Evolutionary conservation across 2,888 invertebrate species (phyloP).

Genomic region (Agriopis marginaria): DNA sequence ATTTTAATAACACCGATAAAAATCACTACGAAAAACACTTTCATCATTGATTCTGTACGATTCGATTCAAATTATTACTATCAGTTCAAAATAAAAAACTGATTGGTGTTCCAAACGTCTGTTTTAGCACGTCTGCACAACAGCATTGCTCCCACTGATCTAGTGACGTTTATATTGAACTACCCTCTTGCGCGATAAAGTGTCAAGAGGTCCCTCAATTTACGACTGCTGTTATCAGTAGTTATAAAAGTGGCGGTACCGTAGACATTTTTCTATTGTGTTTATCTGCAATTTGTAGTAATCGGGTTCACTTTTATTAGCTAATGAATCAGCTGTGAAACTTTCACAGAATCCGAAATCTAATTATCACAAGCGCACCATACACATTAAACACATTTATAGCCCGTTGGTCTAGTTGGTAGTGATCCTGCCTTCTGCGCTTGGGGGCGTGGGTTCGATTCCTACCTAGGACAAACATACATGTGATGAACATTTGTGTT

Average conservation of each 20-base stretch:
- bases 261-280: constrained; percentile 14
- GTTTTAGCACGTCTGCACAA: constrained; percentile 14
- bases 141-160: constrained; percentile 16
- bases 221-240: constrained; percentile 33
- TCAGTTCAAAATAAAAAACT: not conserved
- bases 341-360: no score
- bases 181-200: constrained; percentile 58
- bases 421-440: no score
- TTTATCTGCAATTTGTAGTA: constrained; percentile 1
- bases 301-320: not conserved
- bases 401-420: no score
- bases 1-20: constrained; percentile 6
- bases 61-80: not conserved
- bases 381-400: no score
- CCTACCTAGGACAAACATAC: no score
- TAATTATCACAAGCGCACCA: no score
- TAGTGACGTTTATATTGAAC: constrained; percentile 33
- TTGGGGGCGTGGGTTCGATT: no score
- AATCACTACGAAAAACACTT: not conserved
- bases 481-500: no score
- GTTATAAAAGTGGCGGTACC: constrained; percentile 10
- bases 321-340: no score
- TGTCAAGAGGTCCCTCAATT: constrained; percentile 55
- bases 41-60: not conserved
- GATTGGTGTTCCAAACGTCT: not conserved